These are phyloP conservation scores for Sebastes fasciatus DNA, from an alignment of 2,113 vertebrate species.

Conservation along the genomic window DNA sequence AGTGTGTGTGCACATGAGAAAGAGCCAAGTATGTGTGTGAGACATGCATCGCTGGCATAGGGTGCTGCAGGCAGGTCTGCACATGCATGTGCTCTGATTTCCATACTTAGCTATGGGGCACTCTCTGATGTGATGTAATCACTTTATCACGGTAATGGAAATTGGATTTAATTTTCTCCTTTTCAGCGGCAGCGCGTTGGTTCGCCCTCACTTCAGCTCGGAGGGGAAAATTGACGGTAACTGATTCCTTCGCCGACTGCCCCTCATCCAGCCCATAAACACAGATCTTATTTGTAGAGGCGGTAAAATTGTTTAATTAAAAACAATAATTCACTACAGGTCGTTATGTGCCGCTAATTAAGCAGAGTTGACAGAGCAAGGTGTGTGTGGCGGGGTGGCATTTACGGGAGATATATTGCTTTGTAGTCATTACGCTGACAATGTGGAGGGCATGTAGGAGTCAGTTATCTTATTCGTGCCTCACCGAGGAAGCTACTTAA, in stretches of 20 bases:
- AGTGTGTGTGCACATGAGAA: constrained; percentile 19
- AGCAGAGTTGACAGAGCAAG: constrained; percentile 70
- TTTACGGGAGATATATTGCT: constrained; percentile 45
- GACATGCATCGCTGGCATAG: constrained; percentile 39
- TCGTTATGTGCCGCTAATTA: constrained; percentile 77
- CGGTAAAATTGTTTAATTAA: constrained; percentile 79
- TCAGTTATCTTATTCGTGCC: constrained; percentile 52
- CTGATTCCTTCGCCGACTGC: constrained; percentile 64
- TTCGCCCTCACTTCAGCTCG: constrained; percentile 55
- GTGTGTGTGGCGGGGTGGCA: constrained; percentile 47
- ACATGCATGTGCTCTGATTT: constrained; percentile 62
- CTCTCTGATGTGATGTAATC: constrained; percentile 72
- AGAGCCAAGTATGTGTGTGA: constrained; percentile 50
- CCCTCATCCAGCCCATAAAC: constrained; percentile 71
- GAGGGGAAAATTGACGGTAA: constrained; percentile 65
- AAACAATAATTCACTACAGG: constrained; percentile 81
- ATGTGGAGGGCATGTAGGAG: constrained; percentile 55
- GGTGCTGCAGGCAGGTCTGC: constrained; percentile 41
- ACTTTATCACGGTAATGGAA: constrained; percentile 74
- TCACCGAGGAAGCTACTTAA: constrained; percentile 20
- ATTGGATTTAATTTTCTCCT: constrained; percentile 74
- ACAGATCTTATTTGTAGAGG: constrained; percentile 79
- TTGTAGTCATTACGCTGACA: constrained; percentile 60
- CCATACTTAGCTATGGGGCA: constrained; percentile 59
- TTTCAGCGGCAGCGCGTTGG: constrained; percentile 51